Percentiles rank a stretch among this genome's conserved stretches.
Evolutionary conservation across 2,113 vertebrate species (phyloP).

Genomic region (Bostrychus sinensis): DNA sequence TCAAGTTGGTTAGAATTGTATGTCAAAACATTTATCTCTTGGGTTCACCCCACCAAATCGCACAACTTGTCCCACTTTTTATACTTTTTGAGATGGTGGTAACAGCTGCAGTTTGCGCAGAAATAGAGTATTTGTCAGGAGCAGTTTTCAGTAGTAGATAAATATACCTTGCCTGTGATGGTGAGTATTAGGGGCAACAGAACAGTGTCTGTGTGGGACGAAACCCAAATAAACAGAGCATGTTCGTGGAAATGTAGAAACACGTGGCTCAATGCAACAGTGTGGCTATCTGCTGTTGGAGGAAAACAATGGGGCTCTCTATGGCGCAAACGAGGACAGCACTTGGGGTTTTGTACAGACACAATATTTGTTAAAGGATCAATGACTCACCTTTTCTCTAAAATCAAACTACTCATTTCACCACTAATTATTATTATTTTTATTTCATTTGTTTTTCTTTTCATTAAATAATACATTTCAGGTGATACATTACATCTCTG

Average conservation of each 20-base stretch:
- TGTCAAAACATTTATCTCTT: no score
- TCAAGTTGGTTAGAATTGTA: no score
- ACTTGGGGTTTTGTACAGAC: not conserved
- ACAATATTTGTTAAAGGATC: not conserved
- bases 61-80: no score
- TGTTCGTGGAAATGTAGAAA: not conserved
- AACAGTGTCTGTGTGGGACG: conserved; percentile 6
- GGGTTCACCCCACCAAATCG: no score
- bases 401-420: no score
- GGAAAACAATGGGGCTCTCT: conserved; percentile 3
- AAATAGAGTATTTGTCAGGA: not conserved
- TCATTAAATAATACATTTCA: no score
- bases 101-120: not conserved
- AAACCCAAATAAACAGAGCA: conserved; percentile 14
- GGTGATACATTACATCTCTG: no score
- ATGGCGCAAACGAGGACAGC: not conserved
- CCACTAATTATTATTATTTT: not conserved
- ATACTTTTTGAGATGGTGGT: no score
- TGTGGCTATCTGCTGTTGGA: not conserved
- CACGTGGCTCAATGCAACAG: not conserved
- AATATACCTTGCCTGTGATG: not conserved
- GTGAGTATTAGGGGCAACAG: conserved; percentile 9
- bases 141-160: not conserved
- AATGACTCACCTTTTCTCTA: not conserved
- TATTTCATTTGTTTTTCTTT: no score